Evolutionary conservation across 2,113 vertebrate genomes (phyloP).

Genomic region (Plestiodon gilberti): DNA sequence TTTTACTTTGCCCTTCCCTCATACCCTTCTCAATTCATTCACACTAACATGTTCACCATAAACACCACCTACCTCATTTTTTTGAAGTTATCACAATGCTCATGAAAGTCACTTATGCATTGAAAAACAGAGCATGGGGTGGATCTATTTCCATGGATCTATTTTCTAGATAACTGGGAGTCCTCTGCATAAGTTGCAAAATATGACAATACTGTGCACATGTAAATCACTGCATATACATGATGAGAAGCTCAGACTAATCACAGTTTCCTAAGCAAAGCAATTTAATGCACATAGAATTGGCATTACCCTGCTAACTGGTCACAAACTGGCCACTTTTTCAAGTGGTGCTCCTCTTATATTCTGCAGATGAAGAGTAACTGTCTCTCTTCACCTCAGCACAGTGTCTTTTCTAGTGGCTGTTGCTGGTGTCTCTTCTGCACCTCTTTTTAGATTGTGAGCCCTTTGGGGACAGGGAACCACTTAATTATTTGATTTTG

Average conservation of each 20-base stretch:
- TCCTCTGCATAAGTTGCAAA: not conserved
- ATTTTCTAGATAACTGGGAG: not conserved
- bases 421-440: no score
- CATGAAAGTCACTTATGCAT: not conserved
- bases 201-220: not conserved
- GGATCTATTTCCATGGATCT: not conserved
- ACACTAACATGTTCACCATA: not conserved
- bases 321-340: no score
- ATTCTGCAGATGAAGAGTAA: no score
- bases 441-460: no score
- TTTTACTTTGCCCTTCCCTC: not conserved
- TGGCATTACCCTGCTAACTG: no score
- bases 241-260: not conserved
- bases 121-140: not conserved
- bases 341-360: no score
- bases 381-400: no score
- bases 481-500: no score
- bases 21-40: not conserved
- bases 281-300: not conserved
- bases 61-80: not conserved
- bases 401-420: no score
- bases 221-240: not conserved
- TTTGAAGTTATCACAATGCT: not conserved
- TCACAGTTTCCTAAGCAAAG: not conserved
- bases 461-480: no score